Evolutionary conservation across 1,140 invertebrate genomes (phyloP).

Genomic region (Scaptodrosophila lebanonensis): DNA sequence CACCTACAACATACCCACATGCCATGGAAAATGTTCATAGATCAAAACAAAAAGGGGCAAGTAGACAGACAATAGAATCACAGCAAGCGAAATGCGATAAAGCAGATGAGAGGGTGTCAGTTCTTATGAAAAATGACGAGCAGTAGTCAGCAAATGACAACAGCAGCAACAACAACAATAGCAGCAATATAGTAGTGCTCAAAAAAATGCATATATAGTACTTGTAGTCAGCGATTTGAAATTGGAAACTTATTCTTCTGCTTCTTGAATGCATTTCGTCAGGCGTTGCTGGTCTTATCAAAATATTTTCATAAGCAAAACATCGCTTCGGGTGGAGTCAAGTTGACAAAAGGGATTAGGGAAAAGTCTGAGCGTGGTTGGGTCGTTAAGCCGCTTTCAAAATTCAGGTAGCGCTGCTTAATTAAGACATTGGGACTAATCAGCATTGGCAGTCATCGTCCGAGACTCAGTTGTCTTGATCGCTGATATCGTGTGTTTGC

Average conservation of each 20-base stretch:
- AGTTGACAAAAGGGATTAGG: slow-evolving; percentile 7
- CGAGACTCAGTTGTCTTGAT: too few species aligned
- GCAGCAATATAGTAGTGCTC: slow-evolving; percentile 28
- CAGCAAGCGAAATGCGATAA: slow-evolving; percentile 30
- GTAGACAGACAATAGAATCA: neutral
- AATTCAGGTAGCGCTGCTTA: slow-evolving; percentile 51
- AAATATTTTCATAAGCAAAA: too few species aligned
- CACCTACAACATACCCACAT: neutral
- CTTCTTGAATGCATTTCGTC: too few species aligned
- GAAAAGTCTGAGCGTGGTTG: neutral
- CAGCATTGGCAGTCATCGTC: slow-evolving; percentile 16
- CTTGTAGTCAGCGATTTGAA: slow-evolving; percentile 64
- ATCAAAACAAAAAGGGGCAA: slow-evolving; percentile 37
- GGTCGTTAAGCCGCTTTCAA: slow-evolving; percentile 1
- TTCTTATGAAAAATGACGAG: slow-evolving; percentile 65
- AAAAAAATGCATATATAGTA: slow-evolving; percentile 66
- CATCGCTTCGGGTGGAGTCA: slow-evolving; percentile 10
- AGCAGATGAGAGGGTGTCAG: slow-evolving; percentile 51
- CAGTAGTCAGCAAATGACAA: slow-evolving; percentile 13
- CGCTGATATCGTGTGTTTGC: slow-evolving; percentile 28
- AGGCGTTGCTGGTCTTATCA: too few species aligned
- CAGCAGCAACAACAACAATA: slow-evolving; percentile 14
- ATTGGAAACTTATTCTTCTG: slow-evolving; percentile 55
- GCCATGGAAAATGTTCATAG: slow-evolving; percentile 48
- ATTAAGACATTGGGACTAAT: slow-evolving; percentile 58